These are phyloP conservation scores for Drosophila aff. DNA, from an alignment of 1,140 invertebrate genomes.

Conservation along the genomic window DNA sequence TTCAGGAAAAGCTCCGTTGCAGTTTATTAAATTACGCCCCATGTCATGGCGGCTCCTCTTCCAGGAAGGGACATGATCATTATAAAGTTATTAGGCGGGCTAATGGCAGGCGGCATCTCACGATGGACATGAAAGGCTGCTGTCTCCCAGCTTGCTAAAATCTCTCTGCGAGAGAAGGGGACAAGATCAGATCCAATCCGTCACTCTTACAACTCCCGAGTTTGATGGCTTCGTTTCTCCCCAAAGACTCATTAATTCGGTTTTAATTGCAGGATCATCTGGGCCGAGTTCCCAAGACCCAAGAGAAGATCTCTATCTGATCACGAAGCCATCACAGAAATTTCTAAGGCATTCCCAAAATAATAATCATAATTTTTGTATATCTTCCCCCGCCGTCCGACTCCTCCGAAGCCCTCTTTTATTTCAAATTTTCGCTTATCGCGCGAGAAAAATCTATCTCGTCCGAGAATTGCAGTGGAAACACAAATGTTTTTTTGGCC, in stretches of 20 bases:
- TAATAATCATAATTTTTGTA: conserved; percentile 53
- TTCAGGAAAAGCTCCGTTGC: conserved; percentile 47
- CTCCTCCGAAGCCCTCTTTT: conserved; percentile 26
- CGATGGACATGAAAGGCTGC: conserved; percentile 27
- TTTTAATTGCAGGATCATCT: conserved; percentile 71
- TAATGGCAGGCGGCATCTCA: conserved; percentile 33
- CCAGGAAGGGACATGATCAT: conserved; percentile 73
- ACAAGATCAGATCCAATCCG: conserved; percentile 6
- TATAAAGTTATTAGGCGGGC: conserved; percentile 78
- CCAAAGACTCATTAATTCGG: conserved; percentile 63
- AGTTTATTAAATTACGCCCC: conserved; percentile 79
- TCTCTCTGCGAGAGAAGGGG: conserved; percentile 8
- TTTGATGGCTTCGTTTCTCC: conserved; percentile 30
- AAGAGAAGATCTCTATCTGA: conserved; percentile 19
- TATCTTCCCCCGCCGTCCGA: conserved; percentile 7
- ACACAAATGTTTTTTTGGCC: conserved; percentile 54
- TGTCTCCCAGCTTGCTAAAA: conserved; percentile 20
- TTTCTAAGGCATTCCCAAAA: conserved; percentile 38
- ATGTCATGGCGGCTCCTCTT: conserved; percentile 40
- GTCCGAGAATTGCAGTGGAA: conserved; percentile 64
- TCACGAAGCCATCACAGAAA: conserved; percentile 14
- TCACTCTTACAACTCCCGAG: conserved; percentile 19
- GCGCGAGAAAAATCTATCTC: conserved; percentile 74
- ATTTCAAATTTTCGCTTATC: conserved; percentile 61
- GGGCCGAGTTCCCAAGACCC: conserved; percentile 5